These are phyloP conservation scores for Semotilus atromaculatus DNA, from an alignment of 2,797 vertebrate species.

Conservation along the genomic window DNA sequence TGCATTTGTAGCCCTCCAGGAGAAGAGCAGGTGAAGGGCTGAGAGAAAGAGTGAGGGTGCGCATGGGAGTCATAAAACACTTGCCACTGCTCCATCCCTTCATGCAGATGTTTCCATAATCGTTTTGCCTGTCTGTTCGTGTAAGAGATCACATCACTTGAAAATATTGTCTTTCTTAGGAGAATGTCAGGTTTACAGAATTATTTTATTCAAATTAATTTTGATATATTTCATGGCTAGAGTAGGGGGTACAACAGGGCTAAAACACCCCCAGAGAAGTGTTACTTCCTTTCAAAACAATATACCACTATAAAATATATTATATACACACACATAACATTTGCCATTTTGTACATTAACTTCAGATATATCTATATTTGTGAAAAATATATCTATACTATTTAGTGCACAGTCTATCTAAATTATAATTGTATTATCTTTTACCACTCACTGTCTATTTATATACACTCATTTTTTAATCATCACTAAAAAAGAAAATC, in stretches of 20 bases:
- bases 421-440: neutral
- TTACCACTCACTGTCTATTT: neutral
- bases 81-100: slow-evolving; percentile 9
- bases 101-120: slow-evolving; percentile 14
- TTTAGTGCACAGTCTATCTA: neutral
- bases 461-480: too few relatives aligned
- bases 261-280: neutral
- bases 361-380: too few relatives aligned
- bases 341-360: too few relatives aligned
- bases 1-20: slow-evolving; percentile 38
- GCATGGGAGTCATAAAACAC: slow-evolving; percentile 35
- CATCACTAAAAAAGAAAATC: neutral
- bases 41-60: slow-evolving; percentile 16
- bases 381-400: too few relatives aligned
- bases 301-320: neutral
- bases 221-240: neutral
- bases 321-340: neutral
- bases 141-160: neutral
- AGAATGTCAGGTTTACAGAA: neutral
- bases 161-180: neutral
- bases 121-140: neutral
- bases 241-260: neutral
- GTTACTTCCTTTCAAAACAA: neutral
- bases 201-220: neutral
- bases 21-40: slow-evolving; percentile 44